Percentiles rank a stretch among this genome's conserved stretches.
Evolutionary conservation across 2,113 vertebrate genomes (phyloP).

Genomic region (Sporophila hypoxantha): DNA sequence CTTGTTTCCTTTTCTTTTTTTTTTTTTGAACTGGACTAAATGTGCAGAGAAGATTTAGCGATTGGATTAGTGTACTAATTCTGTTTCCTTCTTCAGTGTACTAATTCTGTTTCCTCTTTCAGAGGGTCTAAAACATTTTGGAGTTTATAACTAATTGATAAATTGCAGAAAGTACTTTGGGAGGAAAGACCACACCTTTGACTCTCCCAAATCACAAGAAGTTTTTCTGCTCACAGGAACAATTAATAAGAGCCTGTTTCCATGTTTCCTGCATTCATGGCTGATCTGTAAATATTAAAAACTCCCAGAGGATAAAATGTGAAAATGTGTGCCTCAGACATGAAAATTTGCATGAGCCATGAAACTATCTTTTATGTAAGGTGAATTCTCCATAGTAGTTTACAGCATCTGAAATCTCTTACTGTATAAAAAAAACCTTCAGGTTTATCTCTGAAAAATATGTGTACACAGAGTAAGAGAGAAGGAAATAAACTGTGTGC

Average conservation of each 20-base stretch:
- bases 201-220: not conserved
- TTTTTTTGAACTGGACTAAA: not conserved
- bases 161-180: not conserved
- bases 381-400: not conserved
- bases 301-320: not conserved
- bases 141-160: not conserved
- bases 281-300: not conserved
- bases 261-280: not conserved
- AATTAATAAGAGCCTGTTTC: not conserved
- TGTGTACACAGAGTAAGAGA: not conserved
- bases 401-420: not conserved
- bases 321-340: not conserved
- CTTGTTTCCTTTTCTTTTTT: not conserved
- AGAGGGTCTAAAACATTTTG: not conserved
- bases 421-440: not conserved
- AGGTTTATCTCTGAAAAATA: not conserved
- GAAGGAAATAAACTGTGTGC: not conserved
- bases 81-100: too few relatives aligned
- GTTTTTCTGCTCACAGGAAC: not conserved
- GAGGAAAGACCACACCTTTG: not conserved
- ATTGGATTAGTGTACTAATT: not conserved
- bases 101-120: not conserved
- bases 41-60: not conserved
- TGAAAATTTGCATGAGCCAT: not conserved
- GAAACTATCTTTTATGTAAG: not conserved